phyloP scores from a whole-genome alignment of 2,888 invertebrate genomes.

The Agonopterix heracliana region DNA sequence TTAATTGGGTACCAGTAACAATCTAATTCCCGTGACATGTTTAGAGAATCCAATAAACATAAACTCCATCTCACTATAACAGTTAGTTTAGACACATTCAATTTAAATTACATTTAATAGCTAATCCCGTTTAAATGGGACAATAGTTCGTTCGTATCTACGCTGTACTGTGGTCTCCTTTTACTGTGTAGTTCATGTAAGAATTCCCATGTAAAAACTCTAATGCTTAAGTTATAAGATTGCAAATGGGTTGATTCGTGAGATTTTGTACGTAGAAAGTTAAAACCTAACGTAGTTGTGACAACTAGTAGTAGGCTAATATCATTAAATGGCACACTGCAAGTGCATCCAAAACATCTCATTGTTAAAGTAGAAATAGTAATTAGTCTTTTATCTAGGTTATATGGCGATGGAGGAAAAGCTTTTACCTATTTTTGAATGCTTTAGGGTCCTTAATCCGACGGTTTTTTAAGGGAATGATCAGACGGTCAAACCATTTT shows the following conservation, averaged over 20 bases:
- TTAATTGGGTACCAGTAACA: background rate
- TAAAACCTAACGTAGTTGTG: constrained; percentile 28
- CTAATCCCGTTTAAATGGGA: constrained; percentile 24
- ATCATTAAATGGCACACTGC: constrained; percentile 53
- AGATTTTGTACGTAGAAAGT: too few species aligned
- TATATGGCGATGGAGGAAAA: too few species aligned
- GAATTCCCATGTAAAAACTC: too few species aligned
- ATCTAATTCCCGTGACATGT: background rate
- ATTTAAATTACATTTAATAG: constrained; percentile 27
- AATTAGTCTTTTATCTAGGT: too few species aligned
- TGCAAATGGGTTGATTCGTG: too few species aligned
- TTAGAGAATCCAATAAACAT: constrained; percentile 3
- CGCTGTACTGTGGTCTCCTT: constrained; percentile 40
- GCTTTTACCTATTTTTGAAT: too few species aligned
- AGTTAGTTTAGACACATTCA: constrained; percentile 16
- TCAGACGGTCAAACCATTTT: too few species aligned
- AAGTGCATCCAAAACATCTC: constrained; percentile 15
- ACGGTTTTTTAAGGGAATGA: too few species aligned
- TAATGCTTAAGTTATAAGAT: too few species aligned
- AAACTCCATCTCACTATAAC: constrained; percentile 1
- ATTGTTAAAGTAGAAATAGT: too few species aligned
- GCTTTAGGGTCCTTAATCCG: too few species aligned
- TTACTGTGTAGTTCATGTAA: constrained; percentile 23
- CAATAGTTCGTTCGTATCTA: constrained; percentile 21
- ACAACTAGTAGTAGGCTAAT: constrained; percentile 42